phyloP scores from a whole-genome alignment of 2,888 invertebrate genomes.

The Gastracanthus pulcherrimus region DNA sequence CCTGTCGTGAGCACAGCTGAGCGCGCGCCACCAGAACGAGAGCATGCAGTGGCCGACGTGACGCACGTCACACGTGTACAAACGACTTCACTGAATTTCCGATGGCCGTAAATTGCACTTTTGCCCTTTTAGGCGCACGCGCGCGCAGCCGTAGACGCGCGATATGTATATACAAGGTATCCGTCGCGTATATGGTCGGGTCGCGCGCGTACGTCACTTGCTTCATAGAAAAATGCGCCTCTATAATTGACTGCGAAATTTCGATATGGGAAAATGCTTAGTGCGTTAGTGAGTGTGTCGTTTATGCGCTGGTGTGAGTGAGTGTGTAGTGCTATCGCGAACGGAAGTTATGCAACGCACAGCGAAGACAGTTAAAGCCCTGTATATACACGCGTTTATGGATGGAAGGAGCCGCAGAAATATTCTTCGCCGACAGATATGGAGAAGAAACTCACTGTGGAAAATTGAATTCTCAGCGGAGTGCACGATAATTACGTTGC shows the following conservation, averaged over 20 bases:
- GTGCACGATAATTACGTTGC: no score
- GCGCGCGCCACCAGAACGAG: neutral
- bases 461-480: no score
- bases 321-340: neutral
- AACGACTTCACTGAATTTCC: conserved; percentile 49
- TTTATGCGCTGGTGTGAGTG: neutral
- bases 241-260: neutral
- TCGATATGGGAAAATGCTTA: conserved; percentile 10
- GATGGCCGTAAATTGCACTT: conserved; percentile 39
- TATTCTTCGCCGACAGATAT: no score
- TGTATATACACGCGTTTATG: conserved; percentile 8
- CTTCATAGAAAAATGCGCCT: no score
- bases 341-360: conserved; percentile 40
- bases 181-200: neutral
- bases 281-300: neutral
- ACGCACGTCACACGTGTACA: conserved; percentile 33
- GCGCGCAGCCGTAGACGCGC: neutral
- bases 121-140: conserved; percentile 3
- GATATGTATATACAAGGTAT: neutral
- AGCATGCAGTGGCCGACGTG: conserved; percentile 1
- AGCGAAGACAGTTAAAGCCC: conserved; percentile 43
- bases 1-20: neutral
- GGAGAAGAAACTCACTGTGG: conserved; percentile 9
- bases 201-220: no score
- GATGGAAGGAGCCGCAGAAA: conserved; percentile 11